phyloP scores from a whole-genome alignment of 2,888 invertebrate genomes.

The Tipula lateralis region DNA sequence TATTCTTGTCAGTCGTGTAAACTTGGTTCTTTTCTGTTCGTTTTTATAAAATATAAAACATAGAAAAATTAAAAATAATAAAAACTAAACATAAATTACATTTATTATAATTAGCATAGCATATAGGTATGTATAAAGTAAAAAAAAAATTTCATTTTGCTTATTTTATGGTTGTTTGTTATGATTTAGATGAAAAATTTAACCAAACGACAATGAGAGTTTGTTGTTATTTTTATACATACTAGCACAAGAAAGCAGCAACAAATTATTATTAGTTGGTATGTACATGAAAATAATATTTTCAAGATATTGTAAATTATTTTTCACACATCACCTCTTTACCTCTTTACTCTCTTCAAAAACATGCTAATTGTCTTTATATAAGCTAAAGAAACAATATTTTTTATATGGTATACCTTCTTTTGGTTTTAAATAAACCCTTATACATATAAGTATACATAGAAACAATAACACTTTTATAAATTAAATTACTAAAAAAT shows the following conservation, averaged over 20 bases:
- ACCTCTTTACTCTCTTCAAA: background rate
- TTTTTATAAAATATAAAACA: background rate
- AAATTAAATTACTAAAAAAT: background rate
- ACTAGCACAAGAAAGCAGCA: background rate
- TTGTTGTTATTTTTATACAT: background rate
- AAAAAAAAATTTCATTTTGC: background rate
- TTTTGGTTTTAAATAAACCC: background rate
- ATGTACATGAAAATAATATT: background rate
- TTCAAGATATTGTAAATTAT: background rate
- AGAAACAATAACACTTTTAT: background rate
- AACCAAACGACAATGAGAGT: background rate
- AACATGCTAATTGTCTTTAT: background rate
- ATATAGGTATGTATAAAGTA: too few species aligned
- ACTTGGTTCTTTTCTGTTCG: background rate
- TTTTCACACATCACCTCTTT: background rate
- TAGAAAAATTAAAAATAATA: background rate
- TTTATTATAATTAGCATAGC: constrained; percentile 24
- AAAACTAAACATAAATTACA: background rate
- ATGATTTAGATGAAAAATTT: background rate
- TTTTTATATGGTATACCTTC: background rate
- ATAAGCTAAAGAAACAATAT: background rate
- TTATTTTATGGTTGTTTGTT: background rate
- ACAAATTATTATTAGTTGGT: background rate
- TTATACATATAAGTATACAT: background rate
- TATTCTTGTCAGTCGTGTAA: constrained; percentile 9